A percentile compares a stretch with the other conserved stretches of the same genome.
Evolutionary conservation across 2,888 invertebrate species (phyloP).

Genomic region (Congeria kusceri): DNA sequence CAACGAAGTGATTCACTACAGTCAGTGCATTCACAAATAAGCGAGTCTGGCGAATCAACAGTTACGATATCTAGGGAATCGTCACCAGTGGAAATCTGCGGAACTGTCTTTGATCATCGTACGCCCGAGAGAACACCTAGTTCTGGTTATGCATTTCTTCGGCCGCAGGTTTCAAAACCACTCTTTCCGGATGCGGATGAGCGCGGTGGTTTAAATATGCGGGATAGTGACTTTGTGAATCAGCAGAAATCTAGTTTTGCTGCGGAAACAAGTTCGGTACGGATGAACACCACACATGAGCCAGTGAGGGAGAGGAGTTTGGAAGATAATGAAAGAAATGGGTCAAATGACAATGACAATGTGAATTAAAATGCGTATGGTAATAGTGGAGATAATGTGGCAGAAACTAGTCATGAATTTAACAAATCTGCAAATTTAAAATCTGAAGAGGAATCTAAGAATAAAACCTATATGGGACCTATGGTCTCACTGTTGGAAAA

Average conservation of each 20-base stretch:
- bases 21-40: slow-evolving; percentile 23
- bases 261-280: too few relatives aligned
- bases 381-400: too few relatives aligned
- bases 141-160: slow-evolving; percentile 1
- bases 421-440: neutral
- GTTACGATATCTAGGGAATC: slow-evolving; percentile 27
- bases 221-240: too few relatives aligned
- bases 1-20: slow-evolving; percentile 49
- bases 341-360: too few relatives aligned
- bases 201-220: slow-evolving; percentile 1
- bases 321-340: too few relatives aligned
- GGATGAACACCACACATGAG: too few relatives aligned
- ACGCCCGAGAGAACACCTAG: slow-evolving; percentile 54
- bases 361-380: too few relatives aligned
- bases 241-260: too few relatives aligned
- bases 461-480: slow-evolving; percentile 25
- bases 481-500: slow-evolving; percentile 42
- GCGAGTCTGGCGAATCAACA: slow-evolving; percentile 18
- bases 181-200: slow-evolving; percentile 39
- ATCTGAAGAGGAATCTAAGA: neutral
- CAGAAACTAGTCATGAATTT: too few relatives aligned
- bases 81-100: slow-evolving; percentile 23
- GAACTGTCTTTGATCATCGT: slow-evolving; percentile 31
- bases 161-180: slow-evolving; percentile 46
- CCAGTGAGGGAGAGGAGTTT: too few relatives aligned